Conservation (phyloP, 2,113 vertebrate species). For the Plestiodon gilberti region DNA sequence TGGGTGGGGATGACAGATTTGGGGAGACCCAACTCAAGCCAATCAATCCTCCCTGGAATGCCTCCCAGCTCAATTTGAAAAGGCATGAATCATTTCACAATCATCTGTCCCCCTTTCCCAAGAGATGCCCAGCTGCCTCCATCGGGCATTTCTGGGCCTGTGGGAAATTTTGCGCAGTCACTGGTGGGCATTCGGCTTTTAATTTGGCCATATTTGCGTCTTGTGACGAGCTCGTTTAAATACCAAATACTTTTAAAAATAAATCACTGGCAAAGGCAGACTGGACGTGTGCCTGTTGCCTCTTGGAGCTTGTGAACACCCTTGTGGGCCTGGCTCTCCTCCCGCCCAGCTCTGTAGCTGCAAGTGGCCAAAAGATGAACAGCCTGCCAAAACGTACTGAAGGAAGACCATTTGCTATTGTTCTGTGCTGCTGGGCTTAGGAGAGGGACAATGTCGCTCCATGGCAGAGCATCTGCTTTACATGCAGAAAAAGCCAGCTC, state of each 20-base stretch:
- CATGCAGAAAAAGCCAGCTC: too few species aligned
- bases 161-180: conserved; percentile 53
- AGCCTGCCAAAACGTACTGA: not conserved
- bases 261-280: not conserved
- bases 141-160: conserved; percentile 46
- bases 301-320: conserved; percentile 31
- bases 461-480: too few species aligned
- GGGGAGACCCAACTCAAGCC: conserved; percentile 32
- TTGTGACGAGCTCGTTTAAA: conserved; percentile 48
- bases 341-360: conserved; percentile 32
- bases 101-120: conserved; percentile 1
- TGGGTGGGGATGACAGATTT: too few species aligned
- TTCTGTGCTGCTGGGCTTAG: too few species aligned
- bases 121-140: conserved; percentile 18
- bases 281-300: conserved; percentile 40
- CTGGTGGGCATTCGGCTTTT: conserved; percentile 53
- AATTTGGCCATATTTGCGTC: conserved; percentile 46
- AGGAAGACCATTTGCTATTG: not conserved
- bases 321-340: not conserved
- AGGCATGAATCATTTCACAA: conserved; percentile 47
- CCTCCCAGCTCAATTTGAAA: conserved; percentile 32
- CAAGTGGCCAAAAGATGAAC: not conserved
- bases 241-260: conserved; percentile 48
- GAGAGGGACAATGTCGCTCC: too few species aligned
- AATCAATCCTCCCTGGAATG: conserved; percentile 7